Evolutionary conservation across 2,888 invertebrate species (phyloP).

Genomic region (Bugula neritina): DNA sequence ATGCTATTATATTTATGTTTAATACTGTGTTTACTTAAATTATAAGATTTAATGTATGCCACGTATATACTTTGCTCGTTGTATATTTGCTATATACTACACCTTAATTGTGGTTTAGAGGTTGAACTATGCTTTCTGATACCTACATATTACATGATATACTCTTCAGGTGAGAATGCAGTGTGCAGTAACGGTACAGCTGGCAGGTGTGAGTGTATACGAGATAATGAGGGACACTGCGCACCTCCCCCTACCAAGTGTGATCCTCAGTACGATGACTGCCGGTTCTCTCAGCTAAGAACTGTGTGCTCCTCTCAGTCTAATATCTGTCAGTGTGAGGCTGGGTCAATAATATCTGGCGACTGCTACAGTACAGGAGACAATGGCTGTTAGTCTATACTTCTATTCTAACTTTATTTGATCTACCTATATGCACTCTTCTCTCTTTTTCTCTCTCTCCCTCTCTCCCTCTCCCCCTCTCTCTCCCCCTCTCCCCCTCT

Average conservation of each 20-base stretch:
- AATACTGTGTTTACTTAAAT: too few relatives aligned
- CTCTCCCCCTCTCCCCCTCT: too few relatives aligned
- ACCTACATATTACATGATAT: too few relatives aligned
- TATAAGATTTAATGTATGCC: too few relatives aligned
- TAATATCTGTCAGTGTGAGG: neutral
- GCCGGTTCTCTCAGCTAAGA: neutral
- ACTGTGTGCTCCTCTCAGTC: neutral
- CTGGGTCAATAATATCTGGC: neutral
- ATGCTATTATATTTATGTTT: too few relatives aligned
- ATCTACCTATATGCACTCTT: too few relatives aligned
- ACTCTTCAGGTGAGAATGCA: slow-evolving; percentile 17
- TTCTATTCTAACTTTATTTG: too few relatives aligned
- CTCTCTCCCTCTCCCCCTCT: too few relatives aligned
- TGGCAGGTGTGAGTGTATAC: neutral
- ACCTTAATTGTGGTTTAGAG: too few relatives aligned
- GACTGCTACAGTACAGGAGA: neutral
- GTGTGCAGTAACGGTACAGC: neutral
- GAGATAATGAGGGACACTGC: neutral
- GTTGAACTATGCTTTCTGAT: neutral
- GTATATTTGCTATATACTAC: too few relatives aligned
- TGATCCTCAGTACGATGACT: neutral
- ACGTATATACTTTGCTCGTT: too few relatives aligned
- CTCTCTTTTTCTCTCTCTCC: too few relatives aligned
- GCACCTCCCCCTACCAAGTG: neutral
- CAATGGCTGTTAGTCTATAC: neutral